Base-by-base conservation (phyloP, 2,113 vertebrate species). In the Motacilla tschutschensis region DNA sequence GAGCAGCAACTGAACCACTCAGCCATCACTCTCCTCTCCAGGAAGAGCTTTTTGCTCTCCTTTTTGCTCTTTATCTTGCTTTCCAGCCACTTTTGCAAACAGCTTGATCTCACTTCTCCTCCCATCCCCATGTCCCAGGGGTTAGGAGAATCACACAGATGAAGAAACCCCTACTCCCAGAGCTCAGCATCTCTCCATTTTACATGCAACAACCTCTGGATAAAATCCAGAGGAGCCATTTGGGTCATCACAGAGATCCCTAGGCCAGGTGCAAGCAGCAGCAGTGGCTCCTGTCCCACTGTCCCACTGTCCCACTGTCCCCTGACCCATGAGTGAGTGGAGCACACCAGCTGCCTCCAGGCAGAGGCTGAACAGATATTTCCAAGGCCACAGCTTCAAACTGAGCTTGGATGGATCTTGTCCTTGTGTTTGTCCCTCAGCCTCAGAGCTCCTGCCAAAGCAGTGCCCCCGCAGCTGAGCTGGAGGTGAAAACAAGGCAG, bases 311-410 rank as follows among this genome's bases (percentile, higher is more conserved):
- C 16, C 48, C 21, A 7, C 10, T 51, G 10, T 51, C 17, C 20
- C 20, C 44, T 43, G 1, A 7, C 10, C 38, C 46, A 8, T 0
- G 0, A n/a, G n/a, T 17, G 43, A 82, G 12, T 7, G 12, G 22
- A 29, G 38, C 36, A 7, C 7, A 4, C 12, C 33, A 40, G 57
- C 10, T 4, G 7, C 17, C 36, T 48, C 47, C 29, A 46, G 50
- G 33, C 29, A 18, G n/a, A 44, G 80, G 44, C 28, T 43, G 46
- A 62, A 29, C 1, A 1, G 21, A 33, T 1, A 5, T 87, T 87
- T 60, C 57, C 24, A 31, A 54, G 55, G 38, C 14, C 20, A 18
- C 17, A 66, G 43, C 50, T 69, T 36, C 62, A 46, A 14, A 24
- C 5, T 5, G 10, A 53, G 10, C 35, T 64, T 35, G 36, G 25